A percentile compares a stretch with the other conserved stretches of the same genome.
phyloP scores from a whole-genome alignment of 2,888 invertebrate genomes.

The Cremastobaeus sp. region DNA sequence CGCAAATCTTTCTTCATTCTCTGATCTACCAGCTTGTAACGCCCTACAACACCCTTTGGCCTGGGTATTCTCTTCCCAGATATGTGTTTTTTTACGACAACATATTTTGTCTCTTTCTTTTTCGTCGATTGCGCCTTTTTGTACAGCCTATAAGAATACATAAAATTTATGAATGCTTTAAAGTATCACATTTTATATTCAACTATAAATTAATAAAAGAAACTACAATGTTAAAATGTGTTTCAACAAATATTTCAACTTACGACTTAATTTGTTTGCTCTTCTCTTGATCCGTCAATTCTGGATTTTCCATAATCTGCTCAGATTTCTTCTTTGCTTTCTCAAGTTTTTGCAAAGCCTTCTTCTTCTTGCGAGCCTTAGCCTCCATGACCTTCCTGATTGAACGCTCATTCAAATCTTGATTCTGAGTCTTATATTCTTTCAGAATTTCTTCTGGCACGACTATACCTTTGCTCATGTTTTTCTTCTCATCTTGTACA shows the following conservation, averaged over 20 bases:
- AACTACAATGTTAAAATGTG: background rate
- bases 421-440: conserved; percentile 89
- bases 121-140: conserved; percentile 91
- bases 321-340: conserved; percentile 98
- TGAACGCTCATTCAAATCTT: conserved; percentile 94
- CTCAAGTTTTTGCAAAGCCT: conserved; percentile 90
- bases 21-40: conserved; percentile 96
- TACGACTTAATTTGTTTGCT: conserved; percentile 93
- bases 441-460: conserved; percentile 92
- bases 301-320: conserved; percentile 92
- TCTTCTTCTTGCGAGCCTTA: conserved; percentile 97
- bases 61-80: conserved; percentile 87
- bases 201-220: background rate
- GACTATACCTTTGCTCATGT: conserved; percentile 89
- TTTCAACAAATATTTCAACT: conserved; percentile 71
- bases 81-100: conserved; percentile 93
- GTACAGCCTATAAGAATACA: conserved; percentile 84
- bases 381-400: conserved; percentile 99
- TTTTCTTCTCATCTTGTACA: conserved; percentile 92
- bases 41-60: conserved; percentile 93
- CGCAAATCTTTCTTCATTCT: conserved; percentile 96
- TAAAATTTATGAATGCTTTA: background rate
- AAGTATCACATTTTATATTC: background rate
- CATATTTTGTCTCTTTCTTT: conserved; percentile 94
- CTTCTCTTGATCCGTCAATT: conserved; percentile 95